Evolutionary conservation across 2,113 vertebrate genomes (phyloP).

Genomic region (Malaclemys terrapin): DNA sequence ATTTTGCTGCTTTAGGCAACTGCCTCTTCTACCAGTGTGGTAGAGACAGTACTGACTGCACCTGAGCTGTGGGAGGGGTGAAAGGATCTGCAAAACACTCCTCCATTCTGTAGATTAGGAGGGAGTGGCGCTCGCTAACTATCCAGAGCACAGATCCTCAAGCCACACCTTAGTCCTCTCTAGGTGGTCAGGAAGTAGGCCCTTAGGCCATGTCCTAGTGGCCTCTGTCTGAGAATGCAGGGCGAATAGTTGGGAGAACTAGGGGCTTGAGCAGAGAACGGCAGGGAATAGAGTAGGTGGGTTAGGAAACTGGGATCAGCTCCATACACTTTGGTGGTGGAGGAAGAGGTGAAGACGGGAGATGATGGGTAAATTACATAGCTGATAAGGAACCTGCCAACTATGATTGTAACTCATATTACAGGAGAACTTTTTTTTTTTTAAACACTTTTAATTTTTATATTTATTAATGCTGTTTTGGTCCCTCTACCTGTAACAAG

Average conservation of each 20-base stretch:
- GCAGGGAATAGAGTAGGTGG: background rate
- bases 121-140: background rate
- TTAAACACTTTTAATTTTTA: constrained; percentile 26
- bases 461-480: constrained; percentile 65
- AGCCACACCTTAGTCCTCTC: background rate
- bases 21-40: background rate
- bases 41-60: background rate
- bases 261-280: background rate
- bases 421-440: background rate
- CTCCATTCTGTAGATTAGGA: background rate
- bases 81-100: background rate
- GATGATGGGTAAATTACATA: background rate
- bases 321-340: background rate
- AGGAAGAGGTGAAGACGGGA: background rate
- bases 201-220: background rate
- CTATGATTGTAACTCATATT: background rate
- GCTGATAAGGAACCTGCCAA: background rate
- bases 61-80: no score
- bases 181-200: background rate
- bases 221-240: no score
- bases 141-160: background rate
- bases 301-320: background rate
- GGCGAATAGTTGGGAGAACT: no score
- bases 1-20: background rate
- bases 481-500: constrained; percentile 46